Evolutionary conservation across 1,140 invertebrate genomes (phyloP), one percentile per base, ranked within the genome.

Genomic region (Phenacoccus solenopsis): DNA sequence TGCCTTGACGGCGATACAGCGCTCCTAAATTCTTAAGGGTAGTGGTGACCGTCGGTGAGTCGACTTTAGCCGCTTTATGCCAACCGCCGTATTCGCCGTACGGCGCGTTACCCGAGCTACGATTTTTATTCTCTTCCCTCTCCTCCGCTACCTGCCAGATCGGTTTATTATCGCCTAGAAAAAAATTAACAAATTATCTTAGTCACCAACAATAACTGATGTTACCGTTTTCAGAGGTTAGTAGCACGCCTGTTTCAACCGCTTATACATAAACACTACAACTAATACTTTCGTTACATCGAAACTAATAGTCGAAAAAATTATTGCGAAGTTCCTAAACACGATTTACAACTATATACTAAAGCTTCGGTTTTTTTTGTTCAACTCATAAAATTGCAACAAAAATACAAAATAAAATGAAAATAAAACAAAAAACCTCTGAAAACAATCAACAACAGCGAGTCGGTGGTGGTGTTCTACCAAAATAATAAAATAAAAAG

Each of bases 61-160:
- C 95, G 61, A 98, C 94, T 84, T 98, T 98, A n/a, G 94, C 93
- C 30, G 95, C 93, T 81, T 98, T 98, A 76, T 98, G 94, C 95
- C 95, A 98, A 1, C 93, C 93, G 22, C 94, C 94, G 77, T 97
- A 97, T 76, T 98, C 95, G 7, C 90, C 91, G 75, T 94, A 95
- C 0, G 93, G 91, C 22, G 87, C 88, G 74, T 91, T 92, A 75
- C 96, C 94, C 76, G 91, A 90, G 78, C 93, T 92, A 77, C 91
- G 87, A 74, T 90, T 90, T 80, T 96, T 96, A 78, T 94, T 94
- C 76, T 96, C 93, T 80, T 97, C 96, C 24, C 96, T 83, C 77
- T 98, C 97, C 80, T 99, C 97, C 2, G 97, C 97, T 73, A 98
- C 93, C 85, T 98, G 95, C 97, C 97, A 99, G 77, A 99, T 98